Conservation (phyloP, 1,140 invertebrate genomes). For the Mycetomoellerius zeteki region DNA sequence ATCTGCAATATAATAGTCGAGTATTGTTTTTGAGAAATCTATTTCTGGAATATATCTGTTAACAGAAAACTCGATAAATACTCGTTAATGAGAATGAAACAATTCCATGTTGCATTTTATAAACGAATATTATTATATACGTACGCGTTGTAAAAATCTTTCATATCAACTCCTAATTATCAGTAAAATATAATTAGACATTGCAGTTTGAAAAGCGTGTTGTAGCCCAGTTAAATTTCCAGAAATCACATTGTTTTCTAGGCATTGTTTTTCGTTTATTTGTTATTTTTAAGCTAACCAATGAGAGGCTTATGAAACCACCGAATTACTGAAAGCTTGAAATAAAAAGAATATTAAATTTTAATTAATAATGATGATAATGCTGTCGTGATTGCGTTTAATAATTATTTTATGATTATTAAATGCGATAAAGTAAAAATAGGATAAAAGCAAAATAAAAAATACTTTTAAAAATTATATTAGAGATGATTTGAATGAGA, state of each 20-base stretch:
- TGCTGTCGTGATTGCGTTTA: background rate
- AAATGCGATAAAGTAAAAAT: background rate
- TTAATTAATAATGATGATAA: conserved; percentile 32
- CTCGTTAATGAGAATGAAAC: conserved; percentile 40
- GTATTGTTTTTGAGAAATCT: conserved; percentile 30
- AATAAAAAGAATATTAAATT: conserved; percentile 22
- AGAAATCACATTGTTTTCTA: conserved; percentile 49
- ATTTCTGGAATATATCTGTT: background rate
- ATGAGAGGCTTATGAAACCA: conserved; percentile 25
- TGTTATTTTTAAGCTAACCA: conserved; percentile 29
- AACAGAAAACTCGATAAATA: conserved; percentile 53
- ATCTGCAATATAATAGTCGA: conserved; percentile 17
- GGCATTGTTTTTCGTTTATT: conserved; percentile 28
- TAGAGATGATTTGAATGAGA: background rate
- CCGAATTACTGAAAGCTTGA: background rate
- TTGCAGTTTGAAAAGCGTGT: conserved; percentile 18
- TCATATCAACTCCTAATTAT: conserved; percentile 21
- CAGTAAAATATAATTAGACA: conserved; percentile 44
- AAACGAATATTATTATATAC: conserved; percentile 42
- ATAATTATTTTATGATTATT: conserved; percentile 5
- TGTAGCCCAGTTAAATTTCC: conserved; percentile 16
- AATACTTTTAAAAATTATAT: conserved; percentile 3
- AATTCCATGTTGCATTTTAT: background rate
- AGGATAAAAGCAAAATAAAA: background rate
- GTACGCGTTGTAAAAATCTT: conserved; percentile 25